These are phyloP conservation scores for Struthidea cinerea DNA, from an alignment of 2,113 vertebrate species.

Conservation along the genomic window DNA sequence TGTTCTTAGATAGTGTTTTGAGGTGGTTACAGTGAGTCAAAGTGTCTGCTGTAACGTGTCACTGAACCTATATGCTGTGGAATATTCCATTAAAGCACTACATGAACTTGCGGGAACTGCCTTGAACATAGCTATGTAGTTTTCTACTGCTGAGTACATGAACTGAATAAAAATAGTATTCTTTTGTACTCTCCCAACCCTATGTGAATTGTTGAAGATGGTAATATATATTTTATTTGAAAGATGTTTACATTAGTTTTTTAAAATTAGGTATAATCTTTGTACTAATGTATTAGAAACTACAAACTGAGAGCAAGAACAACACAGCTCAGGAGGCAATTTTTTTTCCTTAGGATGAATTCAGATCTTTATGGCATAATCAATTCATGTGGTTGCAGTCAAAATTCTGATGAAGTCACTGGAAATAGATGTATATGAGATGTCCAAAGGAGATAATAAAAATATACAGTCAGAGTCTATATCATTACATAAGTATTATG, in stretches of 20 bases:
- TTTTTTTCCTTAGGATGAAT: not conserved
- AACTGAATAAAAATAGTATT: not conserved
- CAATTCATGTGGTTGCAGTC: not conserved
- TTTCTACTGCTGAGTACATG: not conserved
- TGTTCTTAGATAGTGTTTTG: not conserved
- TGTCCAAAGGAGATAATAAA: not conserved
- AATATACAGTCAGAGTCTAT: not conserved
- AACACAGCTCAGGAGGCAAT: not conserved
- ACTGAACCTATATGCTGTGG: not conserved
- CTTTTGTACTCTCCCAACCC: not conserved
- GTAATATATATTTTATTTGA: not conserved
- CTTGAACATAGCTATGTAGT: not conserved
- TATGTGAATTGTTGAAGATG: not conserved
- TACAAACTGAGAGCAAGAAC: not conserved
- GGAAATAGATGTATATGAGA: not conserved
- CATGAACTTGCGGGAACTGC: not conserved
- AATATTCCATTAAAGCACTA: not conserved
- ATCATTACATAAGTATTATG: rapidly evolving
- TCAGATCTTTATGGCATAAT: not conserved
- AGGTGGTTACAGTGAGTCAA: not conserved
- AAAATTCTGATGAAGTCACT: not conserved
- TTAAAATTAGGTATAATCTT: not conserved
- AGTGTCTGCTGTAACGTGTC: not conserved
- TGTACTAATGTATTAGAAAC: not conserved
- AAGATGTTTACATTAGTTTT: not conserved